Conservation (phyloP, 2,888 invertebrate species). For the Aradus depressus region DNA sequence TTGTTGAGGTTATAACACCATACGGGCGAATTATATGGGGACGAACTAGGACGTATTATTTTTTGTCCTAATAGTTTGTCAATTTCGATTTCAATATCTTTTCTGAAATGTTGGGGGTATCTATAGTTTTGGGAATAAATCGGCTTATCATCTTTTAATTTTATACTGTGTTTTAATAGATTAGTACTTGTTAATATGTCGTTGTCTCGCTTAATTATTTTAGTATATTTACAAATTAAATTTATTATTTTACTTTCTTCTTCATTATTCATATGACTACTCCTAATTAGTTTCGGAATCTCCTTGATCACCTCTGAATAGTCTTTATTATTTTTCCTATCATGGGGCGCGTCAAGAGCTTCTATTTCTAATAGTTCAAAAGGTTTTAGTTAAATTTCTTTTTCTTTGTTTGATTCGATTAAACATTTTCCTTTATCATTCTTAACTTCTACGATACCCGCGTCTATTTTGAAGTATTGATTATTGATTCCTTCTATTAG, state of each 20-base stretch:
- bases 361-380: no score
- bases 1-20: no score
- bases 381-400: no score
- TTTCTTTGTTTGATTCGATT: no score
- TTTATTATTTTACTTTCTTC: constrained; percentile 6
- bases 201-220: constrained; percentile 17
- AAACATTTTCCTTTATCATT: no score
- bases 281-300: no score
- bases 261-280: constrained; percentile 15
- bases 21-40: constrained; percentile 11
- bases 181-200: constrained; percentile 11
- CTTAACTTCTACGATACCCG: no score
- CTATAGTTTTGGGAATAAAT: constrained; percentile 21
- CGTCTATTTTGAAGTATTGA: no score
- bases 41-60: constrained; percentile 16
- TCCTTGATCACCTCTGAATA: no score
- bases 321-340: no score
- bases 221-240: constrained; percentile 6
- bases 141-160: constrained; percentile 15
- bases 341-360: no score
- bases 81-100: constrained; percentile 15
- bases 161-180: constrained; percentile 18
- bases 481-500: no score
- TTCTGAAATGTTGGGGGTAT: constrained; percentile 15
- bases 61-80: constrained; percentile 15